Percentiles rank a stretch among this genome's conserved stretches.
Conservation (phyloP, 2,888 invertebrate species). For the Epirrhoe tristata region DNA sequence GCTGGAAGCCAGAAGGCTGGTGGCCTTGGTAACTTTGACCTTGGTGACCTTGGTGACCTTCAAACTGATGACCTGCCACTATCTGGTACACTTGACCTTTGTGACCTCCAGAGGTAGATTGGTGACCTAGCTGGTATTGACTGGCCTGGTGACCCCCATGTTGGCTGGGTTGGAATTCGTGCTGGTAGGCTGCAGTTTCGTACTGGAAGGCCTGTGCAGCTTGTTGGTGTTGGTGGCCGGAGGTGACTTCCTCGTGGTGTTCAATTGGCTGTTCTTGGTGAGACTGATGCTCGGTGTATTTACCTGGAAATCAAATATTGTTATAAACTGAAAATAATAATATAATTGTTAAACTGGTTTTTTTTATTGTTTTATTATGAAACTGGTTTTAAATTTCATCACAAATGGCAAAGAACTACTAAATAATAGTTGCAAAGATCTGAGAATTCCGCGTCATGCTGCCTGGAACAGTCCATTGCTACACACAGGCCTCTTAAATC, state of each 20-base stretch:
- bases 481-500: too few relatives aligned
- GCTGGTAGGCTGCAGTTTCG: conserved; percentile 19
- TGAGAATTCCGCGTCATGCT: too few relatives aligned
- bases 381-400: too few relatives aligned
- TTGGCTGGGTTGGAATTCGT: conserved; percentile 13
- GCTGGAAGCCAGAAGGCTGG: conserved; percentile 8
- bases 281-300: conserved; percentile 45
- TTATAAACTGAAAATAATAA: too few relatives aligned
- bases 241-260: conserved; percentile 6
- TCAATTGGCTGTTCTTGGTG: conserved; percentile 15
- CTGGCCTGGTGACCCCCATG: neutral
- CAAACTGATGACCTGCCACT: conserved; percentile 4
- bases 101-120: neutral
- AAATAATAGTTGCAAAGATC: too few relatives aligned
- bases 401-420: too few relatives aligned
- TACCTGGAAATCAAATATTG: conserved; percentile 47
- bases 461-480: too few relatives aligned
- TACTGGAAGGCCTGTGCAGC: conserved; percentile 13
- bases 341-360: too few relatives aligned
- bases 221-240: conserved; percentile 12
- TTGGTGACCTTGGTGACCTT: conserved; percentile 3
- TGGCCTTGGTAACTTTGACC: conserved; percentile 7
- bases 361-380: too few relatives aligned
- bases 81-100: neutral
- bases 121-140: neutral